phyloP scores from a whole-genome alignment of 2,888 invertebrate species.

The Cyclophora albipunctata region DNA sequence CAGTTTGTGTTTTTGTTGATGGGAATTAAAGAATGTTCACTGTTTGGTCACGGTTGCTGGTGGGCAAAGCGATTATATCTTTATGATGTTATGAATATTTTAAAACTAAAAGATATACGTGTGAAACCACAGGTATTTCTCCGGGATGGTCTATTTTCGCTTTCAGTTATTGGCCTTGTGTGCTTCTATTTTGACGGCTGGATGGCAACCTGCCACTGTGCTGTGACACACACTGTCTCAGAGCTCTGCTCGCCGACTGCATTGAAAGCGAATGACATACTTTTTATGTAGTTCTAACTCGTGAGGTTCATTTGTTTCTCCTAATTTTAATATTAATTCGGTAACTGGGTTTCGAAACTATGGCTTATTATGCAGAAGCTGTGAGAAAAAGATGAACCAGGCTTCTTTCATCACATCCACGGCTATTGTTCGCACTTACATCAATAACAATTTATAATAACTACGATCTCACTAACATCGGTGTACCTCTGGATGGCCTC shows the following conservation, averaged over 20 bases:
- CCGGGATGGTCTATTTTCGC: conserved; percentile 47
- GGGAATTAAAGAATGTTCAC: conserved; percentile 1
- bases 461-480: conserved; percentile 29
- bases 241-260: conserved; percentile 9
- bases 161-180: conserved; percentile 64
- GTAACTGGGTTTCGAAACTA: conserved; percentile 72
- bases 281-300: conserved; percentile 40
- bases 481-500: conserved; percentile 27
- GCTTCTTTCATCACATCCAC: conserved; percentile 50
- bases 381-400: conserved; percentile 56
- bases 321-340: conserved; percentile 61
- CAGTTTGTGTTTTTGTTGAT: conserved; percentile 8
- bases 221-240: conserved; percentile 25
- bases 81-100: neutral
- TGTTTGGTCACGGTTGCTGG: too few species aligned
- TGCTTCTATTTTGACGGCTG: conserved; percentile 46
- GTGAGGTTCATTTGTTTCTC: conserved; percentile 37
- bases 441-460: conserved; percentile 25
- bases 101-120: conserved; percentile 5
- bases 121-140: conserved; percentile 24
- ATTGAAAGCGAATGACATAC: conserved; percentile 44
- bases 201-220: conserved; percentile 64
- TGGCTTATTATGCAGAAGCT: conserved; percentile 39
- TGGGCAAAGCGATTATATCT: too few species aligned
- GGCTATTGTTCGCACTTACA: conserved; percentile 42